Conservation (phyloP, 2,888 invertebrate species). For the Rhagium mordax region DNA sequence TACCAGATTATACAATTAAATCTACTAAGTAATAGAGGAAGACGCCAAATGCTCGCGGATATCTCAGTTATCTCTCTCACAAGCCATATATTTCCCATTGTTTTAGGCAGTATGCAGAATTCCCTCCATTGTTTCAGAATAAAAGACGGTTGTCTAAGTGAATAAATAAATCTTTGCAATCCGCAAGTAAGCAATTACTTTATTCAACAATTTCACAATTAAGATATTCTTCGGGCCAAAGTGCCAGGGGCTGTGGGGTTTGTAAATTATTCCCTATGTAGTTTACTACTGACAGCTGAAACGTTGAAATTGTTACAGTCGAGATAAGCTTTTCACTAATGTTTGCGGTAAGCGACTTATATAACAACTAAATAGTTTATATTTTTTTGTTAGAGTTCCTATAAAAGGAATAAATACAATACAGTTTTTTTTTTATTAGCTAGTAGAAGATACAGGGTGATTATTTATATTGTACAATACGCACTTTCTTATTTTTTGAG, state of each 20-base stretch:
- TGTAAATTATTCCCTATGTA: constrained; percentile 24
- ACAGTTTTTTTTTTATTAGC: too few relatives aligned
- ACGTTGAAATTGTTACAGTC: constrained; percentile 13
- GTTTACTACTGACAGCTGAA: constrained; percentile 32
- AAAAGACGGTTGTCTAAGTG: constrained; percentile 26
- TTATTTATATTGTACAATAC: too few relatives aligned
- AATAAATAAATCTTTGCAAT: constrained; percentile 32
- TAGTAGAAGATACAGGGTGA: too few relatives aligned
- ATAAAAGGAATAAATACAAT: too few relatives aligned
- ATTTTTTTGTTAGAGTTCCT: too few relatives aligned
- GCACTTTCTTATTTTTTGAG: too few relatives aligned
- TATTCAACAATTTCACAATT: constrained; percentile 34
- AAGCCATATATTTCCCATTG: constrained; percentile 21
- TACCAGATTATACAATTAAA: constrained; percentile 20
- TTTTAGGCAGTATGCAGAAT: background rate
- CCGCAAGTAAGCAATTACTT: constrained; percentile 34
- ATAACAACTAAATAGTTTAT: too few relatives aligned
- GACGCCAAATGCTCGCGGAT: constrained; percentile 2
- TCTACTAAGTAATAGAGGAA: background rate
- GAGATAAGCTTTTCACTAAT: constrained; percentile 1
- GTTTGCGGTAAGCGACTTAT: background rate
- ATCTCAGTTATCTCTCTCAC: constrained; percentile 11
- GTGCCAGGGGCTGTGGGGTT: constrained; percentile 4
- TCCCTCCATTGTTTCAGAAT: constrained; percentile 21
- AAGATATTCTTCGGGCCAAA: constrained; percentile 26